Percentiles rank a stretch among this genome's conserved stretches.
Conservation (phyloP, 2,797 vertebrate species). For the Coendou prehensilis region DNA sequence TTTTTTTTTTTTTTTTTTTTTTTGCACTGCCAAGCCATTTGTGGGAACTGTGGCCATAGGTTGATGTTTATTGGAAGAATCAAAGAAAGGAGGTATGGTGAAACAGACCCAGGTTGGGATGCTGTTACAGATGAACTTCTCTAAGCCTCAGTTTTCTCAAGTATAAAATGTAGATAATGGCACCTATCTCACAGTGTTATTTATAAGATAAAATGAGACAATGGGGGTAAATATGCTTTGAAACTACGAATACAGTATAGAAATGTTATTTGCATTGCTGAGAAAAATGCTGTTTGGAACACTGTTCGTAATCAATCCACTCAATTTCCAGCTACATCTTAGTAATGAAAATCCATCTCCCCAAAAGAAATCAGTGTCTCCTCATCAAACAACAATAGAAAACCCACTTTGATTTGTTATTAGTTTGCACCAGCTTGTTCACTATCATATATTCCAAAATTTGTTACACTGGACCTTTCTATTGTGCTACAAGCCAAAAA, state of each 20-base stretch:
- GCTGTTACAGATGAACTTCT: slow-evolving; percentile 43
- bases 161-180: slow-evolving; percentile 48
- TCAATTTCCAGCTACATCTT: slow-evolving; percentile 62
- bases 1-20: slow-evolving; percentile 44
- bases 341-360: not conserved
- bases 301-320: slow-evolving; percentile 24
- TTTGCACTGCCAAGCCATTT: not conserved
- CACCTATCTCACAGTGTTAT: slow-evolving; percentile 44
- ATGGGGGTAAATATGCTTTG: slow-evolving; percentile 40
- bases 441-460: slow-evolving; percentile 9
- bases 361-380: slow-evolving; percentile 52
- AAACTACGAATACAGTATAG: slow-evolving; percentile 48
- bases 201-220: slow-evolving; percentile 59
- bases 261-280: slow-evolving; percentile 58
- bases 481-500: slow-evolving; percentile 42
- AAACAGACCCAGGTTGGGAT: not conserved
- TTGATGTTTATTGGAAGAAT: not conserved
- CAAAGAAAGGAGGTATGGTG: not conserved
- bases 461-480: slow-evolving; percentile 69
- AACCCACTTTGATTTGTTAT: slow-evolving; percentile 23
- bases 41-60: not conserved
- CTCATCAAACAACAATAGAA: slow-evolving; percentile 25
- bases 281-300: slow-evolving; percentile 24
- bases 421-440: slow-evolving; percentile 38
- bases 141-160: slow-evolving; percentile 35